These are phyloP conservation scores for Smithornis capensis DNA, from an alignment of 2,113 vertebrate genomes.

Conservation along the genomic window DNA sequence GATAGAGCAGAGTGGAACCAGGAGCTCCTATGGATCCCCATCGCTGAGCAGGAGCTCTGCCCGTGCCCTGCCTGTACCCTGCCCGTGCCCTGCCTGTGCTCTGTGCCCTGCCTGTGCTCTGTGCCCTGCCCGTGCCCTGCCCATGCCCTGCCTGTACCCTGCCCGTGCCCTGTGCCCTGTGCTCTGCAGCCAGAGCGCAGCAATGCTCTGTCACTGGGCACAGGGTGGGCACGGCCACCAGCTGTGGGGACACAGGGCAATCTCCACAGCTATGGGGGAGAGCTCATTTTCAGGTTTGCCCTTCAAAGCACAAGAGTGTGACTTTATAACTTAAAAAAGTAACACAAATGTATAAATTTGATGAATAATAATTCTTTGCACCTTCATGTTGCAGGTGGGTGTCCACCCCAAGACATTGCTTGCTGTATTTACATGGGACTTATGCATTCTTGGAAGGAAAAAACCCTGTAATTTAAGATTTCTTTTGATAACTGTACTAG, in stretches of 20 bases:
- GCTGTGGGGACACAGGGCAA: not conserved
- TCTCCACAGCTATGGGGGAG: not conserved
- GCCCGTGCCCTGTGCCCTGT: no score
- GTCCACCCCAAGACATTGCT: not conserved
- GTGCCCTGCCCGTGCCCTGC: no score
- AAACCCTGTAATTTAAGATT: not conserved
- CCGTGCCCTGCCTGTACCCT: no score
- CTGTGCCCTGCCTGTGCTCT: no score
- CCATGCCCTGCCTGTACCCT: no score
- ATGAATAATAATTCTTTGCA: not conserved
- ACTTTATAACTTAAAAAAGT: not conserved
- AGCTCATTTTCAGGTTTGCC: not conserved
- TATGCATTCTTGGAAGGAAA: not conserved
- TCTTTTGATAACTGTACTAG: not conserved
- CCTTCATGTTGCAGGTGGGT: not conserved
- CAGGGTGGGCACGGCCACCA: no score
- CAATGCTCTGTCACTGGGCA: fast-evolving
- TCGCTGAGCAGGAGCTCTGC: no score
- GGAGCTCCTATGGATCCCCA: not conserved
- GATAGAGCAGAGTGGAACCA: not conserved
- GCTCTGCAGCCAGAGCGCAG: not conserved
- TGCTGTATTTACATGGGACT: not conserved
- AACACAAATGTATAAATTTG: not conserved
- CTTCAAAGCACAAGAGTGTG: not conserved
- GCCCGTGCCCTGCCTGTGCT: no score